A percentile compares a stretch with the other conserved stretches of the same genome.
Conservation (phyloP, 2,113 vertebrate species). For the Bettongia penicillata region DNA sequence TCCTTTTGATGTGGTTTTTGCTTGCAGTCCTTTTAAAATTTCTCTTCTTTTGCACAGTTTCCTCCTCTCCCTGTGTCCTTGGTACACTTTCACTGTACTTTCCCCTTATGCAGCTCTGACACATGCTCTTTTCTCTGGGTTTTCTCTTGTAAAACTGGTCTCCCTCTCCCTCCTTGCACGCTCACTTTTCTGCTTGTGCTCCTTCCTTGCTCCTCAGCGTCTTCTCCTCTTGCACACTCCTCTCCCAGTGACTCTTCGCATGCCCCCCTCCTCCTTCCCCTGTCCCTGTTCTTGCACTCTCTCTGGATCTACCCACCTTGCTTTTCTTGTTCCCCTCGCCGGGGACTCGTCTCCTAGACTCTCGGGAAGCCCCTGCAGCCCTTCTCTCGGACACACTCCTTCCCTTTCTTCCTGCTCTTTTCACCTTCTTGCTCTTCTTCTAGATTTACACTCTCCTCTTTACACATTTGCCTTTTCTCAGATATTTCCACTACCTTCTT, state of each 20-base stretch:
- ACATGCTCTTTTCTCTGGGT: not conserved
- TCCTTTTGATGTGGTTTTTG: not conserved
- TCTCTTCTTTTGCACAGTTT: not conserved
- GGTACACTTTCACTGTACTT: not conserved
- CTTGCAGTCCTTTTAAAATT: not conserved
- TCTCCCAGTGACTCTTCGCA: not conserved
- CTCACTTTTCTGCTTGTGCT: not conserved
- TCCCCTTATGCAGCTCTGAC: not conserved
- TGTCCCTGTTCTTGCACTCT: not conserved
- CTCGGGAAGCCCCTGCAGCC: conserved; percentile 56
- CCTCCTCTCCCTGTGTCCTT: not conserved
- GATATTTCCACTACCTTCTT: not conserved
- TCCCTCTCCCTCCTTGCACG: not conserved
- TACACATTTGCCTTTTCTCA: not conserved
- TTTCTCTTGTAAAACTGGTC: not conserved
- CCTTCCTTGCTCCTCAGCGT: not conserved
- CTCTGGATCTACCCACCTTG: not conserved
- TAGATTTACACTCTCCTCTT: not conserved
- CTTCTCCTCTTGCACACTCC: not conserved
- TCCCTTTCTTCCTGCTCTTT: not conserved
- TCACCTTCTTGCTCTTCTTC: not conserved
- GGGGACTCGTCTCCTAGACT: not conserved
- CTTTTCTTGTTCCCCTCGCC: not conserved
- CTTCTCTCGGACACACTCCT: not conserved
- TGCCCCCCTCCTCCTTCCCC: not conserved